phyloP scores from a whole-genome alignment of 1,140 invertebrate genomes.

The Camponotus vicinus region DNA sequence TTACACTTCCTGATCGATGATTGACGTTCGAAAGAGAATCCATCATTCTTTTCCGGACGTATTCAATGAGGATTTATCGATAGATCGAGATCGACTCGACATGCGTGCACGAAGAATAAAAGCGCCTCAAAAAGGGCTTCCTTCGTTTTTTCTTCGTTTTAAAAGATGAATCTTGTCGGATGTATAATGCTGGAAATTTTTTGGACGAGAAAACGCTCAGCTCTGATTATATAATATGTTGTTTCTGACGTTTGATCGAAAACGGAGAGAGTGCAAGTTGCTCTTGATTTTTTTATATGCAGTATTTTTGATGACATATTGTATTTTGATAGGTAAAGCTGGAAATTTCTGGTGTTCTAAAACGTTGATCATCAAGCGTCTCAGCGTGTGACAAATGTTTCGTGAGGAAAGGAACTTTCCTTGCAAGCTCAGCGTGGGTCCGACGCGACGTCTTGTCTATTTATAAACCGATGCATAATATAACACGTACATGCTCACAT shows the following conservation, averaged over 20 bases:
- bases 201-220: background rate
- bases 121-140: background rate
- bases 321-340: too few species aligned
- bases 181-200: background rate
- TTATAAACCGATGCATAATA: slow-evolving; percentile 74
- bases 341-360: background rate
- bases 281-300: too few species aligned
- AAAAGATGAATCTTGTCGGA: background rate
- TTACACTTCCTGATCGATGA: slow-evolving; percentile 64
- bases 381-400: slow-evolving; percentile 67
- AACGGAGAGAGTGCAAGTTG: background rate
- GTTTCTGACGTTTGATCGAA: background rate
- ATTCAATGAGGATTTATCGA: slow-evolving; percentile 16
- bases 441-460: slow-evolving; percentile 75
- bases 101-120: slow-evolving; percentile 22
- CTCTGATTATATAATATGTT: background rate
- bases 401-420: slow-evolving; percentile 54
- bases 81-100: background rate
- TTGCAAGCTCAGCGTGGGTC: slow-evolving; percentile 76
- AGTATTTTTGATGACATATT: background rate
- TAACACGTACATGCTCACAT: slow-evolving; percentile 6
- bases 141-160: background rate
- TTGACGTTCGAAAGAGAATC: slow-evolving; percentile 70
- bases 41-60: background rate
- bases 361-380: slow-evolving; percentile 71